Conservation (phyloP, 1,140 invertebrate species). For the Drosophila yakuba region DNA sequence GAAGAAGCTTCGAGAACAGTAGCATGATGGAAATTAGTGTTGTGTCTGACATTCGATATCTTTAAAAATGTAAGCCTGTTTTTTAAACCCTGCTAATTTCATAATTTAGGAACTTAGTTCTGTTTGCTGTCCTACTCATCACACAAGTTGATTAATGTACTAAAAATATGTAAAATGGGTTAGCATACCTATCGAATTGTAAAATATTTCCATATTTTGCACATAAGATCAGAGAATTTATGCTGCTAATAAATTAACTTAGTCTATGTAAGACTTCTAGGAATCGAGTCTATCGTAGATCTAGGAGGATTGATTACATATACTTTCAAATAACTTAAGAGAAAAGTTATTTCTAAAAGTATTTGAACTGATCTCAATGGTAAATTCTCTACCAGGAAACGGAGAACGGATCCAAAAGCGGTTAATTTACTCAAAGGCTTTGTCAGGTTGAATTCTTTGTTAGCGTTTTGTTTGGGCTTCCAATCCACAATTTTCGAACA, state of each 20-base stretch:
- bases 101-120: not conserved
- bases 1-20: slow-evolving; percentile 16
- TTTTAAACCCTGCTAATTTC: slow-evolving; percentile 13
- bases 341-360: slow-evolving; percentile 3
- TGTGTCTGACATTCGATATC: not conserved
- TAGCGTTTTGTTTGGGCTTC: slow-evolving; percentile 20
- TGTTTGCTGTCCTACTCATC: not conserved
- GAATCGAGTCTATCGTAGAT: not conserved
- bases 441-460: slow-evolving; percentile 28
- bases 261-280: not conserved
- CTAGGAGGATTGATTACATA: not conserved
- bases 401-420: slow-evolving; percentile 21
- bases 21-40: slow-evolving; percentile 14
- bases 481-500: slow-evolving; percentile 8
- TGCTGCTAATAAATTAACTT: not conserved
- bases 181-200: not conserved
- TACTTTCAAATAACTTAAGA: not conserved
- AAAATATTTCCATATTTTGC: slow-evolving; percentile 3
- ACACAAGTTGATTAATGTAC: not conserved
- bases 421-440: slow-evolving; percentile 33
- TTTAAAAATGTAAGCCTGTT: not conserved
- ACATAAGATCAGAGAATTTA: slow-evolving; percentile 3
- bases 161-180: not conserved
- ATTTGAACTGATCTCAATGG: slow-evolving; percentile 6
- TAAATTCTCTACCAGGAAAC: slow-evolving; percentile 35